Evolutionary conservation across 2,888 invertebrate species (phyloP).

Genomic region (Clunio marinus): DNA sequence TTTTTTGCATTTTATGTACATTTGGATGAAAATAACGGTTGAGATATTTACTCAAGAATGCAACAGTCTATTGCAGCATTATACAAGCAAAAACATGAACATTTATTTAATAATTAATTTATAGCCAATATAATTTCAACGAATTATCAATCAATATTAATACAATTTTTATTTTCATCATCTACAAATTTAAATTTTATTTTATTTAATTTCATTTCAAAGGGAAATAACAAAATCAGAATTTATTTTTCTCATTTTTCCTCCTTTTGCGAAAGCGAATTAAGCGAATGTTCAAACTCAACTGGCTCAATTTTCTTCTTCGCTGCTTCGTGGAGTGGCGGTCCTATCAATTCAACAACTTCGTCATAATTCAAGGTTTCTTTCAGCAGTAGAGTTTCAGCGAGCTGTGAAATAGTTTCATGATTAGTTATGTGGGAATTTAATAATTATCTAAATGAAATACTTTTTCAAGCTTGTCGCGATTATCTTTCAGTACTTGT

Average conservation of each 20-base stretch:
- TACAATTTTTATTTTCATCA: too few relatives aligned
- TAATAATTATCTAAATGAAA: not conserved
- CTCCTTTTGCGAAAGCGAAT: constrained; percentile 45
- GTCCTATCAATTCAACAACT: constrained; percentile 81
- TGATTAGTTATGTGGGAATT: constrained; percentile 33
- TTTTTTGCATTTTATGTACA: too few relatives aligned
- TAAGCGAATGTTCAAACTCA: constrained; percentile 67
- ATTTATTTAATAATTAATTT: too few relatives aligned
- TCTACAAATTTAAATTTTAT: too few relatives aligned
- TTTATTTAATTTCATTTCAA: too few relatives aligned
- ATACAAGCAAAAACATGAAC: too few relatives aligned
- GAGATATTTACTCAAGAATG: too few relatives aligned
- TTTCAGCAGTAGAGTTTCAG: constrained; percentile 76
- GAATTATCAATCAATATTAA: too few relatives aligned
- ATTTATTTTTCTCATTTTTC: not conserved
- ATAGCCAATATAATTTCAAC: too few relatives aligned
- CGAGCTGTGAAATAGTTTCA: constrained; percentile 63
- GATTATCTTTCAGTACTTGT: constrained; percentile 67
- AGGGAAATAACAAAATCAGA: too few relatives aligned
- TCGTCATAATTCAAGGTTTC: constrained; percentile 92
- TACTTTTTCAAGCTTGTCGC: constrained; percentile 73
- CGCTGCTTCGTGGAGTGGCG: constrained; percentile 71
- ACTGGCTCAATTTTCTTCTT: constrained; percentile 72
- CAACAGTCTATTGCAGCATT: too few relatives aligned
- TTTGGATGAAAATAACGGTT: too few relatives aligned